Evolutionary conservation across 2,888 invertebrate genomes (phyloP).

Genomic region (Chrysolina oricalcia): DNA sequence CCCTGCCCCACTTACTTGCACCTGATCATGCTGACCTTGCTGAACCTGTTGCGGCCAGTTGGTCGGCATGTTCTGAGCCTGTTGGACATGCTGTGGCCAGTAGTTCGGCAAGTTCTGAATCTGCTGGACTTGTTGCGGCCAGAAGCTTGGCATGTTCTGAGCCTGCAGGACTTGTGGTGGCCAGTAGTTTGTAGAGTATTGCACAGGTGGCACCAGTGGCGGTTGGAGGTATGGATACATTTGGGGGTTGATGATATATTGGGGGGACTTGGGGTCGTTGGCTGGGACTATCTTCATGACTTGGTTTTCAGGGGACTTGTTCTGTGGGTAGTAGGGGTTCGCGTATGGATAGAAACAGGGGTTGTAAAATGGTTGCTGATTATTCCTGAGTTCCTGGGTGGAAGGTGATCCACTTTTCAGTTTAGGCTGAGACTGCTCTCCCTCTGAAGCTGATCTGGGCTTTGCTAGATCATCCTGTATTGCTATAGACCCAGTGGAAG

Average conservation of each 20-base stretch:
- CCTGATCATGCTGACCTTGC: slow-evolving; percentile 41
- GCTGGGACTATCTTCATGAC: slow-evolving; percentile 55
- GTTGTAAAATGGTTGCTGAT: slow-evolving; percentile 59
- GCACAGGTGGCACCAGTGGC: slow-evolving; percentile 35
- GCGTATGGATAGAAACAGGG: slow-evolving; percentile 55
- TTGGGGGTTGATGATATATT: slow-evolving; percentile 60
- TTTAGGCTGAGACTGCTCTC: slow-evolving; percentile 44
- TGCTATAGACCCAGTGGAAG: neutral
- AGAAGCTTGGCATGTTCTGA: slow-evolving; percentile 24
- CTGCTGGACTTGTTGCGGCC: slow-evolving; percentile 34
- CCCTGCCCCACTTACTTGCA: slow-evolving; percentile 60
- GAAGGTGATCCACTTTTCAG: slow-evolving; percentile 42
- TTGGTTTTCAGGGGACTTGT: slow-evolving; percentile 45
- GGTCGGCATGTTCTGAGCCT: slow-evolving; percentile 29
- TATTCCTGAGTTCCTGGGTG: slow-evolving; percentile 58
- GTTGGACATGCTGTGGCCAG: slow-evolving; percentile 34
- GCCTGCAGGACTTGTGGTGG: slow-evolving; percentile 35
- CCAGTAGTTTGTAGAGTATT: slow-evolving; percentile 22
- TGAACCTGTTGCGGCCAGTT: slow-evolving; percentile 31
- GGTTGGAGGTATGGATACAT: slow-evolving; percentile 57
- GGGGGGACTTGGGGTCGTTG: slow-evolving; percentile 47
- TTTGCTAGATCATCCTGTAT: neutral
- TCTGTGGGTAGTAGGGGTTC: neutral
- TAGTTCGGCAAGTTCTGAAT: slow-evolving; percentile 26
- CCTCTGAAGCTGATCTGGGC: slow-evolving; percentile 10